Conservation (phyloP, 2,797 vertebrate genomes). For the Peromyscus nudipes region DNA sequence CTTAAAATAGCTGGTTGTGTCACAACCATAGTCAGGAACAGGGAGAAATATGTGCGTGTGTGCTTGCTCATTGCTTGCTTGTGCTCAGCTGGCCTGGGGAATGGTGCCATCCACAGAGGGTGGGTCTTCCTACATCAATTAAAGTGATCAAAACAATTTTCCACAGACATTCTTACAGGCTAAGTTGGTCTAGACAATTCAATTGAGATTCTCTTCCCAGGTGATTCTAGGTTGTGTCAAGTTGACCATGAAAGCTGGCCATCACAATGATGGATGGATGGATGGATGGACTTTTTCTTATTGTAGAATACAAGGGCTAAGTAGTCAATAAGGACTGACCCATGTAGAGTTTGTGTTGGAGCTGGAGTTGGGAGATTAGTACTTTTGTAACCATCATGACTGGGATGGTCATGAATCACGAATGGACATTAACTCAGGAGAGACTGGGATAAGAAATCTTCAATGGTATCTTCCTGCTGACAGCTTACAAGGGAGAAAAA, state of each 20-base stretch:
- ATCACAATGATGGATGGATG: neutral
- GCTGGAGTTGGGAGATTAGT: neutral
- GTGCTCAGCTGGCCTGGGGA: neutral
- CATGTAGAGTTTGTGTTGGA: neutral
- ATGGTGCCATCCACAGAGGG: neutral
- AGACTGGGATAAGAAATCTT: neutral
- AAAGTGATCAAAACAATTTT: neutral
- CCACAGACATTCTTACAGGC: neutral
- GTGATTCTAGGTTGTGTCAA: neutral
- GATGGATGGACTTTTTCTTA: neutral
- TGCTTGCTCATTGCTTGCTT: neutral
- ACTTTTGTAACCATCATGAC: neutral
- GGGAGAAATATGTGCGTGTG: neutral
- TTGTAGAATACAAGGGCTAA: neutral
- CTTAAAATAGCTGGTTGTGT: neutral
- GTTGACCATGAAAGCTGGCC: neutral
- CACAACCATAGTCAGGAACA: neutral
- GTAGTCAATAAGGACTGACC: neutral
- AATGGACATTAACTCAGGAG: neutral
- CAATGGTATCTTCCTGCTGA: neutral
- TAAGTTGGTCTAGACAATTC: neutral
- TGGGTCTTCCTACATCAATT: neutral
- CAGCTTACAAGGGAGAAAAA: neutral
- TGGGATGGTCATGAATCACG: neutral
- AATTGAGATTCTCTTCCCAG: neutral